A percentile compares a stretch with the other conserved stretches of the same genome.
These are phyloP conservation scores for Calameuta pallipes DNA, from an alignment of 2,888 invertebrate genomes.

Conservation along the genomic window DNA sequence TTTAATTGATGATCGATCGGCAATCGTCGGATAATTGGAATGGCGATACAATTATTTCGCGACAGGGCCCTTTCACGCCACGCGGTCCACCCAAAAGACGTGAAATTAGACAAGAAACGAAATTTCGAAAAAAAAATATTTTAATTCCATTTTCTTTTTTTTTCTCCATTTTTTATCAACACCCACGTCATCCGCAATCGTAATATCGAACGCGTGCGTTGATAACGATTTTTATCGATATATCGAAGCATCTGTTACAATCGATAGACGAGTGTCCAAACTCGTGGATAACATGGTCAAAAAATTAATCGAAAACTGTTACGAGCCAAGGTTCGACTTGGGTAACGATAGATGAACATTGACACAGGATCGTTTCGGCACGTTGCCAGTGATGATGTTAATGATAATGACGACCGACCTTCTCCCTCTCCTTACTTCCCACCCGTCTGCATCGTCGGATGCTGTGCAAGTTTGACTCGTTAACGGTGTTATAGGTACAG, in stretches of 20 bases:
- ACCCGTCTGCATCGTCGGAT: too few relatives aligned
- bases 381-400: background rate
- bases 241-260: background rate
- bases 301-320: background rate
- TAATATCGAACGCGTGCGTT: too few relatives aligned
- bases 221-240: background rate
- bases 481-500: background rate
- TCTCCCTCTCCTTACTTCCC: too few relatives aligned
- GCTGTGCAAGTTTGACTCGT: too few relatives aligned
- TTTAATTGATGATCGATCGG: constrained; percentile 50
- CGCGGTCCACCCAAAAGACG: background rate
- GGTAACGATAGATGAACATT: background rate
- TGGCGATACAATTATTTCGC: constrained; percentile 24
- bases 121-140: background rate
- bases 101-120: background rate
- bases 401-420: too few relatives aligned
- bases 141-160: background rate
- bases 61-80: background rate
- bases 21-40: constrained; percentile 44
- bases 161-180: too few relatives aligned
- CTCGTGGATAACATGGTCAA: background rate
- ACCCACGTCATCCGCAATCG: too few relatives aligned
- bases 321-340: background rate
- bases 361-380: background rate
- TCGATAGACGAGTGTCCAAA: background rate